Evolutionary conservation across 2,113 vertebrate species (phyloP).

Genomic region (Leptosomus discolor): DNA sequence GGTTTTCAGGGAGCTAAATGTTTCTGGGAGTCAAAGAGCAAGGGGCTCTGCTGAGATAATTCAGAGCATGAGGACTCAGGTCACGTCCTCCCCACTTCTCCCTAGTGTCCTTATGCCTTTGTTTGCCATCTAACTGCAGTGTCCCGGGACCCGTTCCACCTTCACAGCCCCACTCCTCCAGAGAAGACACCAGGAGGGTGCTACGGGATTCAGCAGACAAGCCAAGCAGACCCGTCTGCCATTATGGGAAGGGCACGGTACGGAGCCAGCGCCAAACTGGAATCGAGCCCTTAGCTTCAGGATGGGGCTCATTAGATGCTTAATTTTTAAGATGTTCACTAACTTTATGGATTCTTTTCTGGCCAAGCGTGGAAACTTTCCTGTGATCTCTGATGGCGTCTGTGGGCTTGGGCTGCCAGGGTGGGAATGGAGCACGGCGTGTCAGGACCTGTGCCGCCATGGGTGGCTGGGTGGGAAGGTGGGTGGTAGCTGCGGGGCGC

Average conservation of each 20-base stretch:
- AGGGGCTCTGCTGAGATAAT: neutral
- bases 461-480: neutral
- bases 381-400: neutral
- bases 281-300: neutral
- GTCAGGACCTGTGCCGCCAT: neutral
- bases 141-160: accelerated
- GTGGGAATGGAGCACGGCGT: neutral
- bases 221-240: neutral
- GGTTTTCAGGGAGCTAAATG: neutral
- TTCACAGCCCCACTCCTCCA: neutral
- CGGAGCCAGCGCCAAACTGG: neutral
- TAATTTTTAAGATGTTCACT: neutral
- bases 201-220: neutral
- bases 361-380: neutral
- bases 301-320: neutral
- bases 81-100: accelerated
- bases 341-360: neutral
- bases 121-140: accelerated
- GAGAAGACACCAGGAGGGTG: accelerated
- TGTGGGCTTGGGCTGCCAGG: neutral
- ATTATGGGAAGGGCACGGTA: neutral
- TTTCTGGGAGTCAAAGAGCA: neutral
- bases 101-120: neutral
- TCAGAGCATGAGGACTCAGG: neutral
- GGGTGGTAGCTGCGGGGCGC: neutral